A percentile compares a stretch with the other conserved stretches of the same genome.
Conservation (phyloP, 2,113 vertebrate genomes). For the Serinus canaria region DNA sequence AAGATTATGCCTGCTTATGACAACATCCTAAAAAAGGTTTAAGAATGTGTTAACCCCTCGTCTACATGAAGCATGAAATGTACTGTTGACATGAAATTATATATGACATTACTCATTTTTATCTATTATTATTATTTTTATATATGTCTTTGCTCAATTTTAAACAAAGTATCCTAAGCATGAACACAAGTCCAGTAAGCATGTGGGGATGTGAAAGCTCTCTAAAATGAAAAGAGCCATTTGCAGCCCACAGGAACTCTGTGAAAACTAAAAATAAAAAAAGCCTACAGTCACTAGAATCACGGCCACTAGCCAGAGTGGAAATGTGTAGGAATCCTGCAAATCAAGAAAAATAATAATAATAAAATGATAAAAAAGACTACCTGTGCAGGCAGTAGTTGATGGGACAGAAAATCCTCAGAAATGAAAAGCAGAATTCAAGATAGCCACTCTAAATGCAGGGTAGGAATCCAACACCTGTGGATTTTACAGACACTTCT, state of each 20-base stretch:
- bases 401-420: neutral
- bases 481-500: neutral
- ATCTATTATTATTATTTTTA: too few relatives aligned
- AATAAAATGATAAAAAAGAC: too few relatives aligned
- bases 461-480: neutral
- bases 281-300: neutral
- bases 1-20: neutral
- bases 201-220: neutral
- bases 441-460: neutral
- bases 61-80: neutral
- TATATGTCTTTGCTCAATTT: neutral
- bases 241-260: neutral
- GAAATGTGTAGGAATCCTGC: neutral
- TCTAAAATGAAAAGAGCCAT: neutral
- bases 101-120: neutral
- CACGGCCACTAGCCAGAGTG: neutral
- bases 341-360: neutral
- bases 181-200: neutral
- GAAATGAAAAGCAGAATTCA: neutral
- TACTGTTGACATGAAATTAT: neutral
- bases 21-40: neutral
- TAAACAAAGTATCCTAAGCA: neutral
- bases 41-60: neutral
- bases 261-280: neutral
- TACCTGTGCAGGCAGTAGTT: neutral